Percentiles rank a stretch among this genome's conserved stretches.
Evolutionary conservation across 2,113 vertebrate genomes (phyloP).

Genomic region (Ornithorhynchus anatinus): DNA sequence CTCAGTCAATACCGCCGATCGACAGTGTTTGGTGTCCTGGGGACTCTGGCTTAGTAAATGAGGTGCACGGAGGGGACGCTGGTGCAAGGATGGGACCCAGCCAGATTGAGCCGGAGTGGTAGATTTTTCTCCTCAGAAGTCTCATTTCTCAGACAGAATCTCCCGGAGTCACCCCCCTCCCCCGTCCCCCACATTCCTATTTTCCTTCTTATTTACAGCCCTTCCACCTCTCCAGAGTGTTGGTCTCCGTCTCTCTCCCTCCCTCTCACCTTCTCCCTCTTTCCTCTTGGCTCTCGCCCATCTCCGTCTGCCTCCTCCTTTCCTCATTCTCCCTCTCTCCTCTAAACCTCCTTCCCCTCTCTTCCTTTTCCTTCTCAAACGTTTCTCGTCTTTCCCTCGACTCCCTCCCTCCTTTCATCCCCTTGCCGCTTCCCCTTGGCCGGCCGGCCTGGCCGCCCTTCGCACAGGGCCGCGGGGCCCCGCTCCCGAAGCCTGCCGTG

Average conservation of each 20-base stretch:
- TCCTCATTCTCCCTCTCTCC: neutral
- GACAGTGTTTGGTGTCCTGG: neutral
- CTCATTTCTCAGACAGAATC: no score
- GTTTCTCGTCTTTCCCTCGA: neutral
- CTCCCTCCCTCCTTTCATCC: neutral
- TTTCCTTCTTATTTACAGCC: neutral
- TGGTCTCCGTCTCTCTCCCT: neutral
- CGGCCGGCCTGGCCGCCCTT: neutral
- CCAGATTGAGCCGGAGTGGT: neutral
- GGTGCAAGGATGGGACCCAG: neutral
- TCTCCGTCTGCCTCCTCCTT: neutral
- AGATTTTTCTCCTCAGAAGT: no score
- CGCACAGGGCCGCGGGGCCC: neutral
- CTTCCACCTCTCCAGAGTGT: neutral
- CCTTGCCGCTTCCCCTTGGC: neutral
- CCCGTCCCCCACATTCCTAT: no score
- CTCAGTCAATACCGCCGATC: neutral
- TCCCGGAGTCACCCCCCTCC: neutral
- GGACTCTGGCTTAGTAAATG: neutral
- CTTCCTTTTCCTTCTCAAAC: neutral
- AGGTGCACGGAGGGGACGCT: neutral
- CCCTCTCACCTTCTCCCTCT: neutral
- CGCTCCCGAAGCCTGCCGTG: neutral
- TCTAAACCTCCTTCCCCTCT: neutral
- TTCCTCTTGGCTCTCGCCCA: neutral